Conservation (phyloP, 2,113 vertebrate species). For the Tachysurus fulvidraco region DNA sequence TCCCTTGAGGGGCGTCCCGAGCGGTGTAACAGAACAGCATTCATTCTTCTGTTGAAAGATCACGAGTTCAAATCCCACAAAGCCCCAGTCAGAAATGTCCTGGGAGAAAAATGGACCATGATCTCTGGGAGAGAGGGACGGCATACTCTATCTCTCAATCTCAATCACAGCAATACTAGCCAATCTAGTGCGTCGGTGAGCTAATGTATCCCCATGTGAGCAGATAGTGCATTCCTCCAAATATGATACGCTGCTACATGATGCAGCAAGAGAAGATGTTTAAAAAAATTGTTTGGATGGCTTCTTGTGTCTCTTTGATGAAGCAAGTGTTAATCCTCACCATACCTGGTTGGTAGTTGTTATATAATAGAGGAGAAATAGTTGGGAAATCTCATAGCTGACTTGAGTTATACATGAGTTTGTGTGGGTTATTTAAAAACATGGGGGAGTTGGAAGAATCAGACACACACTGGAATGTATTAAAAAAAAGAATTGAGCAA, state of each 20-base stretch:
- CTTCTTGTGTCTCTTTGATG: not conserved
- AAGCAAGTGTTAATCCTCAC: not conserved
- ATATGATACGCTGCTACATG: not conserved
- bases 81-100: not conserved
- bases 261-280: not conserved
- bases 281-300: not conserved
- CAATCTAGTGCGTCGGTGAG: not conserved
- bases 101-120: not conserved
- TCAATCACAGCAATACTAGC: not conserved
- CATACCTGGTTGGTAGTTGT: not conserved
- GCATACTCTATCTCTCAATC: not conserved
- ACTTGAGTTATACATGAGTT: not conserved
- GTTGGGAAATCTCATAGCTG: not conserved
- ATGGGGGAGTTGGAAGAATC: not conserved
- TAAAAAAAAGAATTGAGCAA: not conserved
- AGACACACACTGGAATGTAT: not conserved
- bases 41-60: not conserved
- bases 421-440: not conserved
- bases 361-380: not conserved
- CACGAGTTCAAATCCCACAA: not conserved
- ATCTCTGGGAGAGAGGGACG: not conserved
- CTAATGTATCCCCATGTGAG: not conserved
- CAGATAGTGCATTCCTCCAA: not conserved
- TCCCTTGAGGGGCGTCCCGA: not conserved
- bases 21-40: not conserved